Evolutionary conservation across 2,113 vertebrate species (phyloP).

Genomic region (Mixornis gularis): DNA sequence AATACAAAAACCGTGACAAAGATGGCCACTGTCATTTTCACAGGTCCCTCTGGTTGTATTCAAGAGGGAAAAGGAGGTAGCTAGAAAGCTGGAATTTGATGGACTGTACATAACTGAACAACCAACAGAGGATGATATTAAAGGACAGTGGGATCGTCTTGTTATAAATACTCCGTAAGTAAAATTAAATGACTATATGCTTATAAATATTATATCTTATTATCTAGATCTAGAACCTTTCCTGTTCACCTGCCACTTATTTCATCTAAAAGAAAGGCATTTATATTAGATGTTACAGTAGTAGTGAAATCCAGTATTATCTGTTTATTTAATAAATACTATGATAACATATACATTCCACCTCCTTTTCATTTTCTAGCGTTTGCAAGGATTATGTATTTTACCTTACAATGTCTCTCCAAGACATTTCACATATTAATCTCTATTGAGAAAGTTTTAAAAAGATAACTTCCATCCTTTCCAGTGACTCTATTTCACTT

Average conservation of each 20-base stretch:
- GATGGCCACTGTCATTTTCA: background rate
- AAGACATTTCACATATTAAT: background rate
- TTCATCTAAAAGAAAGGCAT: background rate
- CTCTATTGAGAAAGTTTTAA: background rate
- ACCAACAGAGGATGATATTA: constrained; percentile 96
- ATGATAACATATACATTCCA: background rate
- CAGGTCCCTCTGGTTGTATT: constrained; percentile 96
- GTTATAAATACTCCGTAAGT: constrained; percentile 97
- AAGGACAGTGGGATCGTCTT: constrained; percentile 96
- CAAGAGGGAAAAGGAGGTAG: constrained; percentile 96
- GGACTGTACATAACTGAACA: constrained; percentile 97
- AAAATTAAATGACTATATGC: background rate
- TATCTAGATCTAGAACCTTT: background rate
- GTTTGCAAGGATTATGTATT: background rate
- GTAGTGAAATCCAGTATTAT: background rate
- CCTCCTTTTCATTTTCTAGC: background rate
- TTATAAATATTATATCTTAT: background rate
- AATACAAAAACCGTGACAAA: background rate
- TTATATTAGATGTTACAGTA: background rate
- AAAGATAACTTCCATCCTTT: background rate
- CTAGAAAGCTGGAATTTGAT: constrained; percentile 94
- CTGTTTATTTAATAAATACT: background rate
- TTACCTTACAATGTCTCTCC: background rate
- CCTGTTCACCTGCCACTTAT: background rate
- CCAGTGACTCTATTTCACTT: background rate